Evolutionary conservation across 1,140 invertebrate species (phyloP).

Genomic region (Aradophagus sp.): DNA sequence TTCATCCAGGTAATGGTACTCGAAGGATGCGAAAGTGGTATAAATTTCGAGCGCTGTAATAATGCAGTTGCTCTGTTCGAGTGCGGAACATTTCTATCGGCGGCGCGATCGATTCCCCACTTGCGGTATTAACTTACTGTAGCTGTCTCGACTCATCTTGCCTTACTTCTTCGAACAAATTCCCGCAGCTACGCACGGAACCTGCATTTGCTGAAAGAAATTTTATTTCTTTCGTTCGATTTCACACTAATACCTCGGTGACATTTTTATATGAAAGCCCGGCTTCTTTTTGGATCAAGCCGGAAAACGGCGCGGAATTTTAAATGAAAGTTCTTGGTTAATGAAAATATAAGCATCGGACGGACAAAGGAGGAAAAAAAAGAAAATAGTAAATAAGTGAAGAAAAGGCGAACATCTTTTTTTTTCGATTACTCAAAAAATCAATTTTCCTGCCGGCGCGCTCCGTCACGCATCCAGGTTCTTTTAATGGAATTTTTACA

Average conservation of each 20-base stretch:
- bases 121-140: conserved; percentile 53
- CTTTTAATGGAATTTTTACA: conserved; percentile 19
- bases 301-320: conserved; percentile 29
- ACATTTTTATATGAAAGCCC: conserved; percentile 42
- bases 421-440: conserved; percentile 1
- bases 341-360: conserved; percentile 24
- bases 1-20: conserved; percentile 37
- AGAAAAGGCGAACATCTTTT: neutral
- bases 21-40: conserved; percentile 27
- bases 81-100: conserved; percentile 39
- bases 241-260: conserved; percentile 39
- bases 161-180: conserved; percentile 37
- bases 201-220: conserved; percentile 34
- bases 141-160: conserved; percentile 46
- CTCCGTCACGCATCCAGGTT: conserved; percentile 6
- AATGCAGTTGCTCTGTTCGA: conserved; percentile 43
- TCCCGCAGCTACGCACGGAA: conserved; percentile 24
- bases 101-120: conserved; percentile 39
- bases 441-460: conserved; percentile 13
- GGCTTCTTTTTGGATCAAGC: conserved; percentile 23
- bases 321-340: conserved; percentile 25
- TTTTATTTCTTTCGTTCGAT: conserved; percentile 46
- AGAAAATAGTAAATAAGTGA: too few species aligned
- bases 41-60: conserved; percentile 38
- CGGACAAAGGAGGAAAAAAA: neutral